phyloP scores from a whole-genome alignment of 2,113 vertebrate genomes.

The Rhombomys opimus region DNA sequence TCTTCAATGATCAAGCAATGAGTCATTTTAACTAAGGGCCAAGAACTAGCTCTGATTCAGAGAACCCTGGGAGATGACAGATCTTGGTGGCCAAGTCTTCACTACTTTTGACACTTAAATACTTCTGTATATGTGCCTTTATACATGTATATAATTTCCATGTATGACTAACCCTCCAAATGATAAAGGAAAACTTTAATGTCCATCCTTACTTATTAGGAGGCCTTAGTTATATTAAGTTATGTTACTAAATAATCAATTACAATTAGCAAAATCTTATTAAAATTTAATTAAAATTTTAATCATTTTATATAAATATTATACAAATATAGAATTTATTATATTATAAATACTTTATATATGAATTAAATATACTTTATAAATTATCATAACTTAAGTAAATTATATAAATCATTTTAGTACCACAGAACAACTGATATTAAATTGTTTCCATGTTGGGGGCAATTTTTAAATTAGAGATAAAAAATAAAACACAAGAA shows the following conservation, averaged over 20 bases:
- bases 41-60: not conserved
- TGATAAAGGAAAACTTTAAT: not conserved
- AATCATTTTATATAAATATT: not conserved
- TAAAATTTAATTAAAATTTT: constrained; percentile 59
- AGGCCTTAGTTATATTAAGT: not conserved
- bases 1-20: not conserved
- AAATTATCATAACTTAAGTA: not conserved
- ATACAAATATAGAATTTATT: not conserved
- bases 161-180: not conserved
- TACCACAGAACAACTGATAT: not conserved
- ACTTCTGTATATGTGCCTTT: not conserved
- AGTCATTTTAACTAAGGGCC: not conserved
- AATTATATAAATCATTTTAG: not conserved
- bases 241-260: constrained; percentile 15
- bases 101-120: no score
- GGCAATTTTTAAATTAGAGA: not conserved
- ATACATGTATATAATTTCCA: not conserved
- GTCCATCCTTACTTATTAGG: not conserved
- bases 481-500: not conserved
- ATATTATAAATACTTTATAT: not conserved
- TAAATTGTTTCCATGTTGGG: not conserved
- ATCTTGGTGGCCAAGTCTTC: fast-evolving
- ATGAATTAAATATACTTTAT: not conserved
- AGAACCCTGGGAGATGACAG: not conserved
- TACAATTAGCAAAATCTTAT: not conserved